A percentile compares a stretch with the other conserved stretches of the same genome.
Conservation (phyloP, 64 coral and sea anemone species). For the Pocillopora damicornis region DNA sequence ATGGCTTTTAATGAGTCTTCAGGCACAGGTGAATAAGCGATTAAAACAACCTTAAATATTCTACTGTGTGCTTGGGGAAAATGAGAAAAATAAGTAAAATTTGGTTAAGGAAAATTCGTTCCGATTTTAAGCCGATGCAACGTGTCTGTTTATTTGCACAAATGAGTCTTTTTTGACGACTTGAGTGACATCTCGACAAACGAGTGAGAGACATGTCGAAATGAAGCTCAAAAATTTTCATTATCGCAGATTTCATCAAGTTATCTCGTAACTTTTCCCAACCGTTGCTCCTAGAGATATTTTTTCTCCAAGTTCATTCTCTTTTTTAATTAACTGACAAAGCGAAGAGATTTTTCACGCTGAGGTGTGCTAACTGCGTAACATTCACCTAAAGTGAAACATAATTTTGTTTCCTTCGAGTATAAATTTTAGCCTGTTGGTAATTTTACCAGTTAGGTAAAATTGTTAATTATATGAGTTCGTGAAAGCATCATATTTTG, state of each 20-base stretch:
- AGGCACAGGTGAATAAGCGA: slow-evolving; percentile 1
- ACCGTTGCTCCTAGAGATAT: slow-evolving; percentile 28
- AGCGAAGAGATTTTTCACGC: neutral
- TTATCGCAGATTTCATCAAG: slow-evolving; percentile 6
- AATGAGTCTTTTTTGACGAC: neutral
- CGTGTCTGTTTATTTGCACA: slow-evolving; percentile 31
- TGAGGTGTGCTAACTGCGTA: neutral
- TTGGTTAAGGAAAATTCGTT: neutral
- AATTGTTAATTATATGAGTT: neutral
- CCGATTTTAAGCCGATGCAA: neutral
- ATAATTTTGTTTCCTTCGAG: neutral
- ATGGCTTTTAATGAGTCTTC: slow-evolving; percentile 23
- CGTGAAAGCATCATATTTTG: neutral
- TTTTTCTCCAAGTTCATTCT: neutral
- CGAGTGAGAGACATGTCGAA: slow-evolving; percentile 21
- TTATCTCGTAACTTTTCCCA: slow-evolving; percentile 6
- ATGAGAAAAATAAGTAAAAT: neutral
- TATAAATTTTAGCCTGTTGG: neutral
- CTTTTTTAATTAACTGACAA: neutral
- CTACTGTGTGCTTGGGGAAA: neutral
- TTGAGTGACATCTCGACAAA: slow-evolving; percentile 18
- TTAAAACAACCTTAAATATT: slow-evolving; percentile 7
- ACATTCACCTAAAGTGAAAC: neutral
- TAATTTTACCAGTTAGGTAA: neutral
- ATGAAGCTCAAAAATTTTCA: slow-evolving; percentile 27